A percentile compares a stretch with the other conserved stretches of the same genome.
These are phyloP conservation scores for Chelonus insularis DNA, from an alignment of 1,140 invertebrate species.

Conservation along the genomic window DNA sequence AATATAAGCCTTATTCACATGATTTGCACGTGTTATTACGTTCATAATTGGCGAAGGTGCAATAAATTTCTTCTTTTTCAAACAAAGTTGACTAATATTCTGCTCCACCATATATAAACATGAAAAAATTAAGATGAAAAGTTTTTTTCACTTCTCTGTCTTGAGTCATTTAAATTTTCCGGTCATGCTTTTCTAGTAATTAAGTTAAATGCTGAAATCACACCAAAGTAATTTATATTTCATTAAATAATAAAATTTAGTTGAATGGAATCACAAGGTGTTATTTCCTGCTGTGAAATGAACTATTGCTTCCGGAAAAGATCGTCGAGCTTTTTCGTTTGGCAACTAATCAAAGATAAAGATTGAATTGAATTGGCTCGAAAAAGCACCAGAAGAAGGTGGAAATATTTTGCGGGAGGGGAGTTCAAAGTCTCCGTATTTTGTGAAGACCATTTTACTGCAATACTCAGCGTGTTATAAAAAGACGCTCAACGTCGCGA, in stretches of 20 bases:
- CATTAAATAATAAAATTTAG: not conserved
- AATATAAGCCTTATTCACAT: no score
- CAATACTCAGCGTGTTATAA: slow-evolving; percentile 48
- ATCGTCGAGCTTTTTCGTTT: slow-evolving; percentile 12
- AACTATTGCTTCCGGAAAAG: slow-evolving; percentile 42
- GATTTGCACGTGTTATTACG: no score
- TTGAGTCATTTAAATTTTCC: no score
- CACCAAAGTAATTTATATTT: no score
- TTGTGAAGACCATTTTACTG: slow-evolving; percentile 31
- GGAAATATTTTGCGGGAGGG: slow-evolving; percentile 43
- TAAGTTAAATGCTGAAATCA: no score
- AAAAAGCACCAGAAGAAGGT: slow-evolving; percentile 31
- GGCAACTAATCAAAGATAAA: slow-evolving; percentile 18
- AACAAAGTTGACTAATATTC: no score
- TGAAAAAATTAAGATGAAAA: no score
- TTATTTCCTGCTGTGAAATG: slow-evolving; percentile 24
- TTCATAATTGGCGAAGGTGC: no score
- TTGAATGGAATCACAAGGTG: not conserved
- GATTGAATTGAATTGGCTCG: slow-evolving; percentile 41
- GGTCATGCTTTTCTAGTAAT: no score
- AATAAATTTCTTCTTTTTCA: no score
- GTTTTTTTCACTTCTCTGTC: no score
- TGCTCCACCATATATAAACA: no score
- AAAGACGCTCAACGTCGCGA: slow-evolving; percentile 45
- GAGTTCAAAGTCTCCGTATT: slow-evolving; percentile 31